Conservation (phyloP, 2,888 invertebrate species). For the Phytoseiulus persimilis region DNA sequence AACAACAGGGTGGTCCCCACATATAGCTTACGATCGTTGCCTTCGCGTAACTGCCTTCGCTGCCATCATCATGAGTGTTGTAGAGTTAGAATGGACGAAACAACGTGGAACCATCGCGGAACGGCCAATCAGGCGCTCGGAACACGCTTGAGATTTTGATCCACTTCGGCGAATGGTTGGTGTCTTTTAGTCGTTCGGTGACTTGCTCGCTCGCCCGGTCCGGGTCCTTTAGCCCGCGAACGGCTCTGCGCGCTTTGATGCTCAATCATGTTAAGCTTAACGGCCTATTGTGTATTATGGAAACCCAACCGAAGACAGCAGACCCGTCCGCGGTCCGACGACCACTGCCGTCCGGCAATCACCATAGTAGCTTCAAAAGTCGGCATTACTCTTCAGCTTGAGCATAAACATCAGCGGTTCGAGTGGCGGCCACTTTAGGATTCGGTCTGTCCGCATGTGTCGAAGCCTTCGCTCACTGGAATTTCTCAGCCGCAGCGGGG, state of each 20-base stretch:
- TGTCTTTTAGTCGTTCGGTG: neutral
- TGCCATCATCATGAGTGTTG: neutral
- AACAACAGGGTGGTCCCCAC: neutral
- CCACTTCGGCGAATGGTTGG: neutral
- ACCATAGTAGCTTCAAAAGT: neutral
- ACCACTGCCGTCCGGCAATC: neutral
- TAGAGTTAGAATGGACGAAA: neutral
- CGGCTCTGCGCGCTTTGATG: neutral
- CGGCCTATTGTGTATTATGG: neutral
- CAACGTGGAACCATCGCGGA: neutral
- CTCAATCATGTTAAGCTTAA: neutral
- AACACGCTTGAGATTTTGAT: neutral
- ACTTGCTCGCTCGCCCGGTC: neutral
- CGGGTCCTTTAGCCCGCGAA: neutral
- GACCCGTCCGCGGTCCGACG: neutral
- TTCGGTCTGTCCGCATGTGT: neutral
- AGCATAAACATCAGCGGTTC: neutral
- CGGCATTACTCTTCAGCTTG: neutral
- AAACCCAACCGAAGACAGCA: neutral
- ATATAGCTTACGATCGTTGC: neutral
- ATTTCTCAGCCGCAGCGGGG: no score
- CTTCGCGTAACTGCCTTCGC: neutral
- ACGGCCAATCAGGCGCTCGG: neutral
- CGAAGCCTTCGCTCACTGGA: neutral
- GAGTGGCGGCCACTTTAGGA: neutral